Conservation (phyloP, 2,113 vertebrate genomes). For the Otolemur garnettii region DNA sequence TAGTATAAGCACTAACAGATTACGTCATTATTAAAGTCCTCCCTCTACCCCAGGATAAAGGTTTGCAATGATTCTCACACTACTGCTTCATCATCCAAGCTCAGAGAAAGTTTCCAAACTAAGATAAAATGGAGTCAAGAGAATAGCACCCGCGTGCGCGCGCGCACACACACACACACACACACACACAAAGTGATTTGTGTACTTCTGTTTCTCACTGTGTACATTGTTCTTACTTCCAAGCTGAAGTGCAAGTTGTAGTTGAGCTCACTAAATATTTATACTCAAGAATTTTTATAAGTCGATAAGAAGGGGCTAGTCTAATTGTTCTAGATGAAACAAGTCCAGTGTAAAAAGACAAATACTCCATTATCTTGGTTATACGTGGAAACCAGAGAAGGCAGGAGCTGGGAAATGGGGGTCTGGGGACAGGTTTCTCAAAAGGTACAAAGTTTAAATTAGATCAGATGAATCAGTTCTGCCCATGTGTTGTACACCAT, state of each 20-base stretch:
- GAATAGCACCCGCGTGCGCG: no score
- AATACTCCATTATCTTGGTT: background rate
- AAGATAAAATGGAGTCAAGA: background rate
- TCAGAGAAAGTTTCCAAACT: background rate
- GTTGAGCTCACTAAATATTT: background rate
- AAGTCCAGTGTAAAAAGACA: background rate
- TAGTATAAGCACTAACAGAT: background rate
- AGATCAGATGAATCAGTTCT: background rate
- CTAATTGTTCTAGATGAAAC: background rate
- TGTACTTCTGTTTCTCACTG: background rate
- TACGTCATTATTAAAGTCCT: background rate
- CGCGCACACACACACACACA: background rate
- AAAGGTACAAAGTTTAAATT: background rate
- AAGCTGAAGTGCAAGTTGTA: no score
- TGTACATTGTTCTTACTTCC: background rate
- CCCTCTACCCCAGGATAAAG: background rate
- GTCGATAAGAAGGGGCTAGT: background rate
- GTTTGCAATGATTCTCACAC: background rate
- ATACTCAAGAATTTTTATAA: conserved; percentile 3
- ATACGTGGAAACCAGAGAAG: background rate
- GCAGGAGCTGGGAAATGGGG: background rate
- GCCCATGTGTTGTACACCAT: background rate
- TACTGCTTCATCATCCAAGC: background rate
- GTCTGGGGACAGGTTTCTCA: background rate
- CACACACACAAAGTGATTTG: background rate